Base-by-base conservation (phyloP, 1,140 invertebrate species). In the Neocloeon triangulifer region DNA sequence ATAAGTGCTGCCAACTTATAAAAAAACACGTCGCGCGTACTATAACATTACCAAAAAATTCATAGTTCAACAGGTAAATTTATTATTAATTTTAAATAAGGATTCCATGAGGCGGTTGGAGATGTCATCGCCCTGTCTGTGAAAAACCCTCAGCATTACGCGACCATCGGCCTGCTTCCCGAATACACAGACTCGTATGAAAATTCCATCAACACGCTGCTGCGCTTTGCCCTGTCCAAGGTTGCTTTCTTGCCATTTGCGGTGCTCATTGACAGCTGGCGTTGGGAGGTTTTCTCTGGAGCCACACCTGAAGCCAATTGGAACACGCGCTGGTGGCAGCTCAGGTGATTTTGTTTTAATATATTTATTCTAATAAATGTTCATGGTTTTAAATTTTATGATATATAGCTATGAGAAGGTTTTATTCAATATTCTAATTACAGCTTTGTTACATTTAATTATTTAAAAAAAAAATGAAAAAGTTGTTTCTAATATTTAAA, bases 101-200 rank as follows among this genome's bases (percentile, higher is more conserved):
- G 64, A 23, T 77, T 77, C 41, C 72, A 74, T 41, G 73, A 76
- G 46, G 73, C 72, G 13, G 58, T 76, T 4, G 73, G 73, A 5
- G 73, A 77, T 49, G 56, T 66, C 0, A 59, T 76, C 12, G 59
- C 67, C 3, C 37, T 77, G 8, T 73, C 63, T 0, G 66, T 70
- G 0, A 49, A 56, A 16, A 64, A 67, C 0, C 53, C 57, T 2
- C 51, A 56, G 36, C 68, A 74, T 49, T 47, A 73, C 10, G 39
- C 51, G 38, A 52, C 51, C 31, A 57, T 72, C 21, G 57, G 58
- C 0, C 46, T 73, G 1, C 30, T 61, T 1, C 48, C 53, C 12
- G 45, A 59, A 42, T 44, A 49, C 12, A 44, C 43, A 10, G 42
- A 58, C 1, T 35, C 34, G 21, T 35, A 54, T 42, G 55, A 66